phyloP scores from a whole-genome alignment of 2,113 vertebrate genomes.

The Amblyopsis rosae region DNA sequence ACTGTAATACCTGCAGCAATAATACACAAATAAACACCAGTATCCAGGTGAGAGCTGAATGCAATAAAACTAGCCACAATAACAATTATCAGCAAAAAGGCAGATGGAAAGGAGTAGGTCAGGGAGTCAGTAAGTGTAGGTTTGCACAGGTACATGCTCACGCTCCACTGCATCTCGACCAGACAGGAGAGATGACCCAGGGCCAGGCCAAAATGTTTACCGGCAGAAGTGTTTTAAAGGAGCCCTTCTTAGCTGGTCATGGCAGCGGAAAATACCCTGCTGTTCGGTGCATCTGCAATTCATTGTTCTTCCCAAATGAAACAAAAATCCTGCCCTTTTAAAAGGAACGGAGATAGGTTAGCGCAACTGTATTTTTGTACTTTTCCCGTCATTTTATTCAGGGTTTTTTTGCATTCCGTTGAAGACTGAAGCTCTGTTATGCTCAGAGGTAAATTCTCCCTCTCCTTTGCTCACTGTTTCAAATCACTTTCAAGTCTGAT shows the following conservation, averaged over 20 bases:
- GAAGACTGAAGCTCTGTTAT: constrained; percentile 87
- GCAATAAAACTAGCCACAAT: constrained; percentile 8
- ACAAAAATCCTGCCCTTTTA: constrained; percentile 95
- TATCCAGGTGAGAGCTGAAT: constrained; percentile 1
- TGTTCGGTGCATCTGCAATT: constrained; percentile 94
- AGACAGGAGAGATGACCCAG: constrained; percentile 92
- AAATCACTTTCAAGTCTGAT: constrained; percentile 91
- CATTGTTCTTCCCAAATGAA: constrained; percentile 84
- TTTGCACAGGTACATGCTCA: constrained; percentile 87
- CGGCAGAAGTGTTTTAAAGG: constrained; percentile 95
- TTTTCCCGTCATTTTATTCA: constrained; percentile 67
- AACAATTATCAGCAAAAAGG: constrained; percentile 56
- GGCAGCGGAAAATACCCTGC: constrained; percentile 97
- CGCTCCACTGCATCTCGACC: constrained; percentile 76
- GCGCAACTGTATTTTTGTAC: constrained; percentile 40
- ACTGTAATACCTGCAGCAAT: neutral
- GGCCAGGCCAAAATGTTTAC: constrained; percentile 97
- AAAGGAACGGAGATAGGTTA: constrained; percentile 90
- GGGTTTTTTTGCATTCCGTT: constrained; percentile 80
- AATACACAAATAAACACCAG: neutral
- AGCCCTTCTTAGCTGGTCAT: constrained; percentile 95
- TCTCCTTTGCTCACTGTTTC: constrained; percentile 89
- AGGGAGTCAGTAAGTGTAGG: constrained; percentile 80
- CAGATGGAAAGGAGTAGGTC: constrained; percentile 65
- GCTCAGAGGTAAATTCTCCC: constrained; percentile 89